Base-by-base conservation (phyloP, 1,140 invertebrate species). In the Eumaeus atala region DNA sequence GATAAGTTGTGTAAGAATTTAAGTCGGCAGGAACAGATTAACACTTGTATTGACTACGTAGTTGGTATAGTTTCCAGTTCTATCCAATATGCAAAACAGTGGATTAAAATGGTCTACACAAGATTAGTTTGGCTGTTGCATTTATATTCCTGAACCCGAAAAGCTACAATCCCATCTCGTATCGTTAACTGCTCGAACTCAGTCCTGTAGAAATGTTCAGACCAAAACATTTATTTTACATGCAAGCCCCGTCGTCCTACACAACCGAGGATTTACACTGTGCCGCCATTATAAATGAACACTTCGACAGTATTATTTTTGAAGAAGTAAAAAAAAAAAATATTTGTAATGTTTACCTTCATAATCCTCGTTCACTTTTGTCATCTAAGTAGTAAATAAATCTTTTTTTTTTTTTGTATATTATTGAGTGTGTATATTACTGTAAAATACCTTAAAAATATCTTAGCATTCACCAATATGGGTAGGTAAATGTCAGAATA, bases 281-380 rank as follows among this genome's bases (percentile, higher is more conserved):
- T 48, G 64, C 75, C 8, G 57, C 67, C 4, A 67, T 80, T 48
- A 60, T 82, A 0, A 84, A 84, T 52, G 48, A 38, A 4, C 62
- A 80, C 48, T 54, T 84, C 0, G 65, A 70, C n/a, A 48, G 53
- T 1, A 56, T 66, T 9, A 58, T 77, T 6, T 11, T 78, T 2
- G 44, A 72, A 54, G 54, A 33, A 0, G 80, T 66, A 37, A 51
- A 75, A 17, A 66, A 66, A 7, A 75, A 56, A 14, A 84, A 77
- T 21, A 58, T 72, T 3, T 80, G 76, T 51, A 67, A 79, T 6
- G 69, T 72, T 4, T 77, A 77, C 21, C 35, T 73, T 12, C n/a
- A 73, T 5, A 71, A 71, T 38, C 51, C 65, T 6, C 57, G 71
- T 49, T 48, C 63, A 1, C 74, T 68, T 40, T 68, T 77, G 67